Conservation (phyloP, 2,113 vertebrate genomes). For the Antennarius striatus region DNA sequence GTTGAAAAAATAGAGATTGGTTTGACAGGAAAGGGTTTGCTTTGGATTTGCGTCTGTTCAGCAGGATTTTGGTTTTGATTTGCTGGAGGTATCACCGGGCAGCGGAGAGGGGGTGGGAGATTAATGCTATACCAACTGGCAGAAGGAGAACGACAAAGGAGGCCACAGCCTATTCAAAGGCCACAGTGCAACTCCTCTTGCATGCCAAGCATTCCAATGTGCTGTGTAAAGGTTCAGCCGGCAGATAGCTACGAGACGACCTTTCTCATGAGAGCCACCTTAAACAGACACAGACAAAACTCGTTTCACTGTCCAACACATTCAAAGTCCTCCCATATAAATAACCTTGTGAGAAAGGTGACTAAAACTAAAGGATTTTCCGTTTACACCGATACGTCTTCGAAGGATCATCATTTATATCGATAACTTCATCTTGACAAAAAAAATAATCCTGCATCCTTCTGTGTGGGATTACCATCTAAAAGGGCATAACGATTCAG, state of each 20-base stretch:
- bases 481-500: background rate
- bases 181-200: constrained; percentile 65
- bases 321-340: constrained; percentile 9
- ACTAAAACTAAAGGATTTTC: constrained; percentile 34
- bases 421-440: too few relatives aligned
- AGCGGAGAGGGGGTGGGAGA: background rate
- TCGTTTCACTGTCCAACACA: constrained; percentile 18
- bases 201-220: constrained; percentile 86
- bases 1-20: background rate
- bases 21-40: constrained; percentile 33
- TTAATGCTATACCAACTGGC: constrained; percentile 72
- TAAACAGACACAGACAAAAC: constrained; percentile 68
- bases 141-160: constrained; percentile 80
- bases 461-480: background rate
- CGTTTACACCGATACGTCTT: constrained; percentile 5
- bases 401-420: too few relatives aligned
- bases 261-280: constrained; percentile 66
- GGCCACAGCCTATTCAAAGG: constrained; percentile 80
- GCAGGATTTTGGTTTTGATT: constrained; percentile 44
- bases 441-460: too few relatives aligned
- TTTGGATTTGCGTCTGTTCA: constrained; percentile 35
- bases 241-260: constrained; percentile 47
- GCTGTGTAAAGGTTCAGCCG: constrained; percentile 83
- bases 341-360: background rate
- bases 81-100: constrained; percentile 23